phyloP scores from a whole-genome alignment of 2,888 invertebrate genomes.

The Dioctria linearis region DNA sequence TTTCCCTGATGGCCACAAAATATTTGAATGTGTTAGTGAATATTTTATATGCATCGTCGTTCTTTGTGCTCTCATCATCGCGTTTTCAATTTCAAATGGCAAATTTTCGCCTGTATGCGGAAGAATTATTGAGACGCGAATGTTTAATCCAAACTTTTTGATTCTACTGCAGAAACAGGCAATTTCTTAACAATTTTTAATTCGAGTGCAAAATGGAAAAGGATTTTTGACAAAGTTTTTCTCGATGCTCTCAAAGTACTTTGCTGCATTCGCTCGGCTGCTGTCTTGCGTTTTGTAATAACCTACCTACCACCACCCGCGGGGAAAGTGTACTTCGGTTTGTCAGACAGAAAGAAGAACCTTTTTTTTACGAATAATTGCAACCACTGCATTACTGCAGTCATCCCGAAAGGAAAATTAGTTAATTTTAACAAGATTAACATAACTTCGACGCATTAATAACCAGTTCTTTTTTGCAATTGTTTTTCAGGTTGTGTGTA shows the following conservation, averaged over 20 bases:
- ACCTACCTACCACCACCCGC: too few species aligned
- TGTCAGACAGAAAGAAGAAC: too few species aligned
- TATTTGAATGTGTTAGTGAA: slow-evolving; percentile 13
- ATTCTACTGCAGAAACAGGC: not conserved
- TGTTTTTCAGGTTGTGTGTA: slow-evolving; percentile 26
- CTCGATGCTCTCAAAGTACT: too few species aligned
- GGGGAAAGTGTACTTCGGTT: too few species aligned
- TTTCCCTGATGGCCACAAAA: not conserved
- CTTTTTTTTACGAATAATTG: too few species aligned
- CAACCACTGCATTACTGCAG: not conserved
- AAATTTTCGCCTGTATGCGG: slow-evolving; percentile 7
- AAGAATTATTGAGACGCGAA: slow-evolving; percentile 7
- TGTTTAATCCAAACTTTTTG: not conserved
- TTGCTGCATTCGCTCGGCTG: too few species aligned
- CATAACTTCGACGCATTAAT: too few species aligned
- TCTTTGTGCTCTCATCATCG: not conserved
- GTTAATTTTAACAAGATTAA: too few species aligned
- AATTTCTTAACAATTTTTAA: not conserved
- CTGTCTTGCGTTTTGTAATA: too few species aligned
- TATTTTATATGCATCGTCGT: not conserved
- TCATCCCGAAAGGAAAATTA: too few species aligned
- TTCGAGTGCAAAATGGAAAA: too few species aligned
- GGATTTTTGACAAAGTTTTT: too few species aligned
- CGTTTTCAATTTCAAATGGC: slow-evolving; percentile 8
- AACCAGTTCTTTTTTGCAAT: not conserved